Evolutionary conservation across 2,797 vertebrate genomes (phyloP).

Genomic region (Lycodopsis pacificus): DNA sequence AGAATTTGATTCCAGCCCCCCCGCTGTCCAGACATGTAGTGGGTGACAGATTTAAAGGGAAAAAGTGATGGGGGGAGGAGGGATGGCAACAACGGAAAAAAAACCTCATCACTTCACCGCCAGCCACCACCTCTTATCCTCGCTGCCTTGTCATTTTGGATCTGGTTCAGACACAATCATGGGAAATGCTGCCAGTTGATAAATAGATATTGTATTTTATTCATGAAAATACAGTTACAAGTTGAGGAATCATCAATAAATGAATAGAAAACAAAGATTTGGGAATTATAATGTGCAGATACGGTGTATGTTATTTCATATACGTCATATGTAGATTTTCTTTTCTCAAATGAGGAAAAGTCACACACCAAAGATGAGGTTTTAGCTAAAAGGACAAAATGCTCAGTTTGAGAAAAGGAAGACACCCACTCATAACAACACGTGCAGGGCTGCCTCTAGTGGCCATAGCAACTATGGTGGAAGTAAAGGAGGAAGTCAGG

Average conservation of each 20-base stretch:
- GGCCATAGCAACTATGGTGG: no score
- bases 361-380: neutral
- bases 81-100: conserved; percentile 39
- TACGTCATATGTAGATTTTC: neutral
- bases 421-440: neutral
- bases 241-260: conserved; percentile 29
- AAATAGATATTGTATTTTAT: conserved; percentile 48
- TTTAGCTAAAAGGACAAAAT: neutral
- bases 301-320: neutral
- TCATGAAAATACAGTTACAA: conserved; percentile 42
- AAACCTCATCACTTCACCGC: conserved; percentile 41
- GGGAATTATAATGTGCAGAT: neutral
- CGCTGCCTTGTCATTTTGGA: conserved; percentile 47
- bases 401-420: neutral
- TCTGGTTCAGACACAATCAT: conserved; percentile 59
- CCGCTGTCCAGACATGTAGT: conserved; percentile 76
- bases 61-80: conserved; percentile 45
- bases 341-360: conserved; percentile 7
- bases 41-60: conserved; percentile 76
- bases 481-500: no score
- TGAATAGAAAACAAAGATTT: neutral
- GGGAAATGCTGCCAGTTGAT: conserved; percentile 29
- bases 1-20: conserved; percentile 80
- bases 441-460: neutral
- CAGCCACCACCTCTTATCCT: conserved; percentile 41